phyloP scores from a whole-genome alignment of 2,888 invertebrate species.

The Villa cingulata region DNA sequence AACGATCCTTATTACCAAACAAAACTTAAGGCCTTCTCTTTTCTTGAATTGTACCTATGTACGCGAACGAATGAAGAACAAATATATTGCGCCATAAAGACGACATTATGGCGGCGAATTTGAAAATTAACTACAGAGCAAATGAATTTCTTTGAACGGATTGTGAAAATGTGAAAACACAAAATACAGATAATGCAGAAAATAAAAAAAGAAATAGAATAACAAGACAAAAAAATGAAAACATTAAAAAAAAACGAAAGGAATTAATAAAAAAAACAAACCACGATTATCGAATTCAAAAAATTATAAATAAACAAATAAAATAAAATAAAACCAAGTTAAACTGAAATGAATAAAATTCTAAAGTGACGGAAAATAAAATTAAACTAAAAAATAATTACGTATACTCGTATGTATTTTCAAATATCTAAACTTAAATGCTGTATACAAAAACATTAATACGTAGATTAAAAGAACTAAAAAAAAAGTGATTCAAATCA shows the following conservation, averaged over 20 bases:
- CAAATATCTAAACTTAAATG: neutral
- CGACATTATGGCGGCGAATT: constrained; percentile 16
- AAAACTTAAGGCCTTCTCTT: too few species aligned
- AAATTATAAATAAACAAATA: neutral
- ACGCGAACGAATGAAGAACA: constrained; percentile 2
- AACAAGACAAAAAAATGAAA: neutral
- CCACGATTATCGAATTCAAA: neutral
- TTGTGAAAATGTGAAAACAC: constrained; percentile 9
- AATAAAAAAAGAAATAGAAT: neutral
- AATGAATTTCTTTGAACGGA: constrained; percentile 14
- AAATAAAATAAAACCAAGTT: neutral
- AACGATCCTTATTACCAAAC: too few species aligned
- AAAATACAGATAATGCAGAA: neutral
- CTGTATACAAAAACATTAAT: too few species aligned
- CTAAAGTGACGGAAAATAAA: neutral
- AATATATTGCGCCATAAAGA: constrained; percentile 13
- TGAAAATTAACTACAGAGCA: constrained; percentile 14
- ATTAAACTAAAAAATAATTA: neutral
- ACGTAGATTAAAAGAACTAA: neutral
- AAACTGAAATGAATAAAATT: neutral
- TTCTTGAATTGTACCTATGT: too few species aligned
- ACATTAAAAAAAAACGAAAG: too few species aligned
- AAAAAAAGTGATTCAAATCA: neutral
- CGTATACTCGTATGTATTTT: too few species aligned
- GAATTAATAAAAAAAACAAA: too few species aligned